Evolutionary conservation across 2,888 invertebrate genomes (phyloP), one percentile per base, ranked within the genome.

Genomic region (Orthosia cruda): DNA sequence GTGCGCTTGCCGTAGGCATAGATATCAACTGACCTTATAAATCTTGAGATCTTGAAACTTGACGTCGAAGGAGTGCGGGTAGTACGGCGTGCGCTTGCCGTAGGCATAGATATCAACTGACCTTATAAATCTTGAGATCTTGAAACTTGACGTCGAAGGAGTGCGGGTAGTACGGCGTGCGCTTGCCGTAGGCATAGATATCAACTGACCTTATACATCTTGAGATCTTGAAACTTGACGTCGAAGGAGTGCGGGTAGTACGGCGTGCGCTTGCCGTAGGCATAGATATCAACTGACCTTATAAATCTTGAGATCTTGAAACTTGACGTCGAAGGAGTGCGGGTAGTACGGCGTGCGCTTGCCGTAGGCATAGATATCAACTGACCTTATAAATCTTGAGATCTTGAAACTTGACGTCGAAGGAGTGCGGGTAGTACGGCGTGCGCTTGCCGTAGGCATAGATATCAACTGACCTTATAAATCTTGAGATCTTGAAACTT

Each of bases 231-330:
- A 97, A 98, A 99, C 93, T 99, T 99, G 1, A 99, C 98, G 93
- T 99, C 99, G 93, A 99, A 99, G 0, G 99, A 99, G 92, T 99
- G 99, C 0, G 99, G 99, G 95, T 99, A 99, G 79, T 99, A 97
- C 1, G 98, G 97, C 12, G 98, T 97, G 81, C 97, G 93, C 63
- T 97, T 97, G 1, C 99, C 99, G 96, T 99, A 99, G 96, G n/a
- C n/a, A 26, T 26, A 2, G 26, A 26, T n/a, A n/a, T 50, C 3
- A 9, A 55, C 68, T 61, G 61, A 96, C 97, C 96, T 99, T 99
- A 92, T 98, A 99, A 54, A 99, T 98, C 92, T 98, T 98, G 15
- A 99, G 97, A 87, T 99, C 99, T 2, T 97, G 96, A 97, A 98
- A 99, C 93, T 99, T 99, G 1, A 99, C 98, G 93, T 99, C 99